Conservation (phyloP, 2,888 invertebrate genomes). For the Eupithecia tripunctaria region DNA sequence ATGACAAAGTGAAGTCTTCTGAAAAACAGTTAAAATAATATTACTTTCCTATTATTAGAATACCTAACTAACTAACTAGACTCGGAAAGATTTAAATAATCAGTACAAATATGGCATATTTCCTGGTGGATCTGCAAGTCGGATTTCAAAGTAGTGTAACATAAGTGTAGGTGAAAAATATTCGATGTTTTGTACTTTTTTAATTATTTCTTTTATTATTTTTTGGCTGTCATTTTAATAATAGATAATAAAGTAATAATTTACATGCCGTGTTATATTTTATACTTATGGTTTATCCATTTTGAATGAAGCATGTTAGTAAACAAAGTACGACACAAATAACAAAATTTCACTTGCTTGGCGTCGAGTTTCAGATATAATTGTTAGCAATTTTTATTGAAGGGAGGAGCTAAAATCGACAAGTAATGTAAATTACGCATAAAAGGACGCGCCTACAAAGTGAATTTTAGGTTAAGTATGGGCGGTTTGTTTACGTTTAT, state of each 20-base stretch:
- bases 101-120: neutral
- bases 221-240: neutral
- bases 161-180: neutral
- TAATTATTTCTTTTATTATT: neutral
- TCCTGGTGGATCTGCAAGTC: neutral
- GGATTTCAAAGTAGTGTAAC: neutral
- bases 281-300: too few species aligned
- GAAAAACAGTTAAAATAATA: neutral
- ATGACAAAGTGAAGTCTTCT: neutral
- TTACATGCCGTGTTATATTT: neutral
- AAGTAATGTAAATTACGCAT: too few species aligned
- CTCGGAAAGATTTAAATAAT: neutral
- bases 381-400: too few species aligned
- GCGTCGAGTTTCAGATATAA: too few species aligned
- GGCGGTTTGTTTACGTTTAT: too few species aligned
- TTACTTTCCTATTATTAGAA: neutral
- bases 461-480: too few species aligned
- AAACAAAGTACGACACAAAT: too few species aligned
- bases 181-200: neutral
- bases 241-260: neutral
- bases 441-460: too few species aligned
- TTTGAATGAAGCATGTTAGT: too few species aligned
- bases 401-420: too few species aligned
- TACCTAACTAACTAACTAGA: neutral
- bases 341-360: too few species aligned